Percentiles rank a stretch among this genome's conserved stretches.
phyloP scores from a whole-genome alignment of 2,888 invertebrate genomes.

The Uropetala carovei region DNA sequence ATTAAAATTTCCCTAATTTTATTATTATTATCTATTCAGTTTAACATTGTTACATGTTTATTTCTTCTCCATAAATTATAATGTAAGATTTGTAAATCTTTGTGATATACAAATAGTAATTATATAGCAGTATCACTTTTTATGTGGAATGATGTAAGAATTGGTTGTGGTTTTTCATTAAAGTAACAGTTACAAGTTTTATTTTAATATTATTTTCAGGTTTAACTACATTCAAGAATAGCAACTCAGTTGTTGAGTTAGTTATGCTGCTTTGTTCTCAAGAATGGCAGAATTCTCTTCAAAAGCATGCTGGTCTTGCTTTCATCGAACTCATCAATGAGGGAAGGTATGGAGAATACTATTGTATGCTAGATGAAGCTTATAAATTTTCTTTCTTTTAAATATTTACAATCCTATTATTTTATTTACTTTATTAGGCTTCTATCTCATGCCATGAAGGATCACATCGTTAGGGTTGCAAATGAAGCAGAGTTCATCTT shows the following conservation, averaged over 20 bases:
- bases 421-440: conserved; percentile 78
- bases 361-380: background rate
- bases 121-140: background rate
- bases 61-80: background rate
- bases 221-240: conserved; percentile 96
- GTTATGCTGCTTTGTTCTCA: conserved; percentile 99
- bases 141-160: background rate
- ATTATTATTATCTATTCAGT: no score
- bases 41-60: background rate
- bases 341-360: conserved; percentile 80
- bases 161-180: no score
- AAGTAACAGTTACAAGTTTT: no score
- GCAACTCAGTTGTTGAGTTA: conserved; percentile 97
- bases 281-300: conserved; percentile 99
- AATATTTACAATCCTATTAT: background rate
- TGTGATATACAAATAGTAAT: background rate
- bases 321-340: conserved; percentile 99
- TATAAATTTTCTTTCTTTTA: background rate
- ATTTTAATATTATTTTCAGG: conserved; percentile 77
- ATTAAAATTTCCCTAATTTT: background rate
- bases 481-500: conserved; percentile 99
- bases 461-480: conserved; percentile 98
- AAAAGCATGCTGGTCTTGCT: conserved; percentile 99
- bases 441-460: conserved; percentile 98
- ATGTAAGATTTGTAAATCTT: background rate